These are phyloP conservation scores for Sigmodon hispidus DNA, from an alignment of 2,113 vertebrate genomes.

Conservation along the genomic window DNA sequence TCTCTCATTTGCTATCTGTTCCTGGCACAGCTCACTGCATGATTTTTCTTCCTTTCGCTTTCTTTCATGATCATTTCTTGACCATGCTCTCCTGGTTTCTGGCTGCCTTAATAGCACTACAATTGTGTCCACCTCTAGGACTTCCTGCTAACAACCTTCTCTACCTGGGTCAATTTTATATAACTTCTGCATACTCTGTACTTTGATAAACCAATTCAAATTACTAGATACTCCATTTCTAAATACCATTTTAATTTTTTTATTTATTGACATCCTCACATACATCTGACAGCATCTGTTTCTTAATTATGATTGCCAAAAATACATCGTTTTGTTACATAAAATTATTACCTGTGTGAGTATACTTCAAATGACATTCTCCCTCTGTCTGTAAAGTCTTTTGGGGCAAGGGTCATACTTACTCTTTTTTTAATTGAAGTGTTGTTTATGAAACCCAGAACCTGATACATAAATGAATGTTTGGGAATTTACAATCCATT, in stretches of 20 bases:
- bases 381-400: not conserved
- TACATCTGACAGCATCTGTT: not conserved
- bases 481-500: not conserved
- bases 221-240: not conserved
- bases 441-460: not conserved
- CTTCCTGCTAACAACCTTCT: not conserved
- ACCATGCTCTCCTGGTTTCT: not conserved
- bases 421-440: not conserved
- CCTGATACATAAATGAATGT: not conserved
- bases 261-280: not conserved
- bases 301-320: not conserved
- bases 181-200: not conserved
- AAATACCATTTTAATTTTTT: not conserved
- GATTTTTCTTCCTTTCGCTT: not conserved
- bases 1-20: not conserved
- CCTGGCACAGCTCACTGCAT: accelerated
- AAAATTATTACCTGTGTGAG: not conserved
- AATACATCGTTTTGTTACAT: not conserved
- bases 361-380: not conserved
- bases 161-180: not conserved
- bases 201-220: not conserved
- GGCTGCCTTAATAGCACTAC: not conserved
- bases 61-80: not conserved
- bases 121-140: not conserved
- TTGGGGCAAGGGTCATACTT: not conserved